Evolutionary conservation across 2,888 invertebrate species (phyloP).

Genomic region (Actias luna): DNA sequence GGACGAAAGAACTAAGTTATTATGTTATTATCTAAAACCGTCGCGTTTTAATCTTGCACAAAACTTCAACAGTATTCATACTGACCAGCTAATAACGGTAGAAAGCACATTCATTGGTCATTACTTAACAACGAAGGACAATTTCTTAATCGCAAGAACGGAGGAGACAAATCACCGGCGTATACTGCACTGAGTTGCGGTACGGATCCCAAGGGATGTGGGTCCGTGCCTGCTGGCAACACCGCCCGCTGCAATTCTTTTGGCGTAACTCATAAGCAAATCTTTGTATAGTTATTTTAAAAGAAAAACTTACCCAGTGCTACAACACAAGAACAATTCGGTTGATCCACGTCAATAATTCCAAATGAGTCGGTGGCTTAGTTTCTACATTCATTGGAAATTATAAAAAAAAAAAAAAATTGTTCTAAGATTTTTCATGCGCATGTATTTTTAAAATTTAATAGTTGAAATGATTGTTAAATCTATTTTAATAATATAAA

Average conservation of each 20-base stretch:
- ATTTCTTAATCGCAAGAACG: constrained; percentile 71
- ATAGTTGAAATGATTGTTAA: too few species aligned
- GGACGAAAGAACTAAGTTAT: too few species aligned
- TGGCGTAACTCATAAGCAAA: constrained; percentile 26
- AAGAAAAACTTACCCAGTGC: too few species aligned
- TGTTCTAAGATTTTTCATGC: too few species aligned
- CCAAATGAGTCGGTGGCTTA: too few species aligned
- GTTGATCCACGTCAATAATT: too few species aligned
- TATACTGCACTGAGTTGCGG: constrained; percentile 60
- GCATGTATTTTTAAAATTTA: too few species aligned
- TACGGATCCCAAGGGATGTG: constrained; percentile 50
- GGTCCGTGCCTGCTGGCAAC: constrained; percentile 33
- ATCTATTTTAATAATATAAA: too few species aligned
- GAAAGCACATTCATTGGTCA: constrained; percentile 9
- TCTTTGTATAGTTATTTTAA: background rate
- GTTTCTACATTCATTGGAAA: too few species aligned
- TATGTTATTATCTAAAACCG: too few species aligned
- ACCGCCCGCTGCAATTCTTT: constrained; percentile 30
- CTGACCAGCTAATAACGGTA: background rate
- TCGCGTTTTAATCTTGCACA: background rate
- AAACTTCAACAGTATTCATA: background rate
- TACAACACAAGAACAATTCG: too few species aligned
- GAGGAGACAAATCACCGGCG: constrained; percentile 71
- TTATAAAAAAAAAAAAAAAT: too few species aligned
- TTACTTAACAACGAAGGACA: constrained; percentile 45